These are phyloP conservation scores for Trachelus stipa DNA, from an alignment of 2,888 invertebrate genomes.

Conservation along the genomic window DNA sequence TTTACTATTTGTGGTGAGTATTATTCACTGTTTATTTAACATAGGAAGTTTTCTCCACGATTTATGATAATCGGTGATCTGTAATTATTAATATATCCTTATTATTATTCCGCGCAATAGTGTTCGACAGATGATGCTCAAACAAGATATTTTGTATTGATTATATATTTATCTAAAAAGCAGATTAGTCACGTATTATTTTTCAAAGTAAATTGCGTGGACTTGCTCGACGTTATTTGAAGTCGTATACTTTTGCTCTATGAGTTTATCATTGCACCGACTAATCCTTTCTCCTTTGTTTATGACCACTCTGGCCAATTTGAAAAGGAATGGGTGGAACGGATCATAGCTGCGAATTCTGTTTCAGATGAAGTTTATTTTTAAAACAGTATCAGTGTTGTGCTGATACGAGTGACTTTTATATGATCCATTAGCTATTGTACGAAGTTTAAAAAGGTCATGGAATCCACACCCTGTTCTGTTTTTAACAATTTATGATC, in stretches of 20 bases:
- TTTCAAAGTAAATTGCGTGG: too few species aligned
- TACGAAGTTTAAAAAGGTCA: background rate
- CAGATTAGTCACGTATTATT: background rate
- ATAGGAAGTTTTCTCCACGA: background rate
- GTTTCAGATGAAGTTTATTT: background rate
- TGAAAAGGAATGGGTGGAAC: too few species aligned
- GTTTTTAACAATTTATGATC: background rate
- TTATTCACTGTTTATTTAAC: background rate
- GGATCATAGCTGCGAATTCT: too few species aligned
- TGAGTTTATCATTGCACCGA: background rate
- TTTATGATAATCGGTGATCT: background rate
- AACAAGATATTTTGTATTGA: background rate
- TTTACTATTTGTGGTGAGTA: conserved; percentile 80
- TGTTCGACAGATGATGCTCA: background rate
- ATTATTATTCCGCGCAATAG: background rate
- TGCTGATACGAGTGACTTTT: background rate
- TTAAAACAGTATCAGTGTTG: background rate
- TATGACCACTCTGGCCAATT: background rate
- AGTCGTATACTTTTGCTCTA: too few species aligned
- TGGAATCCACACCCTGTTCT: background rate
- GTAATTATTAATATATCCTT: background rate
- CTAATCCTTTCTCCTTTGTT: background rate
- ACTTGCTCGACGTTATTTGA: too few species aligned
- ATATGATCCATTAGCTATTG: background rate
- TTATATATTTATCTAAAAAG: background rate